Conservation (phyloP, 2,797 vertebrate genomes). For the Leptodactylus fallax region DNA sequence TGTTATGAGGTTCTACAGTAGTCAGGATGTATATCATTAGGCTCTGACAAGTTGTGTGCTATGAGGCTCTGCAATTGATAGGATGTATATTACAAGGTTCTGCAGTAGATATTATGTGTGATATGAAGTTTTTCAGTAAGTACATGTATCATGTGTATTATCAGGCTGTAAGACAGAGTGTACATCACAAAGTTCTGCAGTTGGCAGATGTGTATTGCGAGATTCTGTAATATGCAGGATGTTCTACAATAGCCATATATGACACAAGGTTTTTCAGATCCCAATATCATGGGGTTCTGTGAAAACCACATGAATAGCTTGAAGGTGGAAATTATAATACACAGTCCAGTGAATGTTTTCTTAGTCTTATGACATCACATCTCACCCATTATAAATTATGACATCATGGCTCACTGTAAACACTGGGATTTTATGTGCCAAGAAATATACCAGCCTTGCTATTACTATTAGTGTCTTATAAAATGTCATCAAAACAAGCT, state of each 20-base stretch:
- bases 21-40: neutral
- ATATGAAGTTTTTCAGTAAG: neutral
- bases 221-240: neutral
- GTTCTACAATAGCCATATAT: neutral
- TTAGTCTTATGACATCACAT: neutral
- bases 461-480: neutral
- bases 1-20: neutral
- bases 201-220: neutral
- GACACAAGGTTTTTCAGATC: no score
- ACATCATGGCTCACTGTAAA: neutral
- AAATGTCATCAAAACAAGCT: neutral
- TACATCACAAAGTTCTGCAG: neutral
- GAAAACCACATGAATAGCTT: no score
- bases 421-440: neutral
- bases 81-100: neutral
- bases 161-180: no score
- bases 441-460: neutral
- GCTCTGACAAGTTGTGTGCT: neutral
- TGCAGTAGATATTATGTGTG: neutral
- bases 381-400: neutral
- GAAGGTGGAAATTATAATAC: no score
- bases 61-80: neutral
- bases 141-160: no score
- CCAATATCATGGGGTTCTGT: neutral
- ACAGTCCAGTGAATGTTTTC: neutral